Evolutionary conservation across 2,888 invertebrate genomes (phyloP).

Genomic region (Carabus problematicus): DNA sequence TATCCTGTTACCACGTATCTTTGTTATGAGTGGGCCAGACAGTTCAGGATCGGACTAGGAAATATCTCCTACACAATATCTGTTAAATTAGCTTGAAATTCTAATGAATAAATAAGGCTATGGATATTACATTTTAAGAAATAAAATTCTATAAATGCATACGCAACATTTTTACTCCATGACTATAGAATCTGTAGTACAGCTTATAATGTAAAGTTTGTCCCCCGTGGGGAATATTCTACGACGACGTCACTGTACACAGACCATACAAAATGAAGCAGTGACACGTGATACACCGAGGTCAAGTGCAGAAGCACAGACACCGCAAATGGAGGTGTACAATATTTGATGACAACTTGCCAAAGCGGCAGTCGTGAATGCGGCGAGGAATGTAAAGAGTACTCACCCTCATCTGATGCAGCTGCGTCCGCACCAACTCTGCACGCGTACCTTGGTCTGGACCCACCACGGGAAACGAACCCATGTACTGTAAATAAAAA

Average conservation of each 20-base stretch:
- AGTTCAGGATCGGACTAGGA: no score
- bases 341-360: no score
- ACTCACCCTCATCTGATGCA: slow-evolving; percentile 69
- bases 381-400: slow-evolving; percentile 19
- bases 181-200: background rate
- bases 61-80: no score
- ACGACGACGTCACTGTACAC: background rate
- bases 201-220: background rate
- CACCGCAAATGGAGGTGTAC: background rate
- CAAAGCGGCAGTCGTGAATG: background rate
- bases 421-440: slow-evolving; percentile 69
- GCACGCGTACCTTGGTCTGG: slow-evolving; percentile 70
- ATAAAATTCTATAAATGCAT: no score
- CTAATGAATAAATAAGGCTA: no score
- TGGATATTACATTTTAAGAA: no score
- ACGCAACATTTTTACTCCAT: background rate
- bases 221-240: no score
- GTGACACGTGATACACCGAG: slow-evolving; percentile 21
- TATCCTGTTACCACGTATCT: background rate
- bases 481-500: slow-evolving; percentile 71
- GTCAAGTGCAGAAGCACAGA: slow-evolving; percentile 18
- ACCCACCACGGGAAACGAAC: slow-evolving; percentile 77
- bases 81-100: no score
- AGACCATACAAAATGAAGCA: slow-evolving; percentile 19
- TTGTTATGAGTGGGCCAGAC: no score